Percentiles rank a stretch among this genome's conserved stretches.
Evolutionary conservation across 2,113 vertebrate genomes (phyloP).

Genomic region (Daubentonia madagascariensis): DNA sequence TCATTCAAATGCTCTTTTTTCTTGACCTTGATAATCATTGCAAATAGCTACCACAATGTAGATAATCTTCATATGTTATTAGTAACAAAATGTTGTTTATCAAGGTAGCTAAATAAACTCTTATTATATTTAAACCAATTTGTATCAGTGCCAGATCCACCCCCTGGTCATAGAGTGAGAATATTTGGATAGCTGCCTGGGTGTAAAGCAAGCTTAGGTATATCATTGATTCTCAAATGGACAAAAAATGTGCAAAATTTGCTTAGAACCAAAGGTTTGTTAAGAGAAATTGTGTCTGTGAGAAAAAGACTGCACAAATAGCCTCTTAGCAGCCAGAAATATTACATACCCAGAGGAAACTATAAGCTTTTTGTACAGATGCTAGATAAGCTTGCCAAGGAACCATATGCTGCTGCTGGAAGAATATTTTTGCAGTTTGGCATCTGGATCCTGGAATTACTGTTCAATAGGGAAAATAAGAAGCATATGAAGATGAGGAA

Average conservation of each 20-base stretch:
- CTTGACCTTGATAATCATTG: background rate
- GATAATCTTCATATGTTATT: constrained; percentile 47
- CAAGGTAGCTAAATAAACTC: constrained; percentile 63
- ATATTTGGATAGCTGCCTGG: constrained; percentile 50
- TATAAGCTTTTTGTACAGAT: constrained; percentile 55
- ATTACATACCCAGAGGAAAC: constrained; percentile 58
- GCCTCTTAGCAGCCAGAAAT: constrained; percentile 59
- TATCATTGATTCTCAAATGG: constrained; percentile 59
- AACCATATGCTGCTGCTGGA: constrained; percentile 52
- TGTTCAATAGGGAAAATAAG: constrained; percentile 45
- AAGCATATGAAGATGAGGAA: constrained; percentile 9
- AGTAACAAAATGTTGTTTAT: constrained; percentile 16
- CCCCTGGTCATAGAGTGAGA: background rate
- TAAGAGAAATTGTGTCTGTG: constrained; percentile 43
- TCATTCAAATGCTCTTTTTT: constrained; percentile 21
- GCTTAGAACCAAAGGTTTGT: constrained; percentile 56
- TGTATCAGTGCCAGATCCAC: background rate
- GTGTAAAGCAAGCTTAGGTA: constrained; percentile 40
- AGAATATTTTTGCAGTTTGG: constrained; percentile 61
- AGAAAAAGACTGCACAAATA: constrained; percentile 54
- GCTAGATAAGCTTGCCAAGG: constrained; percentile 62
- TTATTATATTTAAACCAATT: constrained; percentile 48
- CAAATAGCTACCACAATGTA: constrained; percentile 6
- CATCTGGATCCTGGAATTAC: constrained; percentile 38
- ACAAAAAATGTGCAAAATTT: constrained; percentile 45